Conservation (phyloP, 1,140 invertebrate species). For the Drosophila tristis region DNA sequence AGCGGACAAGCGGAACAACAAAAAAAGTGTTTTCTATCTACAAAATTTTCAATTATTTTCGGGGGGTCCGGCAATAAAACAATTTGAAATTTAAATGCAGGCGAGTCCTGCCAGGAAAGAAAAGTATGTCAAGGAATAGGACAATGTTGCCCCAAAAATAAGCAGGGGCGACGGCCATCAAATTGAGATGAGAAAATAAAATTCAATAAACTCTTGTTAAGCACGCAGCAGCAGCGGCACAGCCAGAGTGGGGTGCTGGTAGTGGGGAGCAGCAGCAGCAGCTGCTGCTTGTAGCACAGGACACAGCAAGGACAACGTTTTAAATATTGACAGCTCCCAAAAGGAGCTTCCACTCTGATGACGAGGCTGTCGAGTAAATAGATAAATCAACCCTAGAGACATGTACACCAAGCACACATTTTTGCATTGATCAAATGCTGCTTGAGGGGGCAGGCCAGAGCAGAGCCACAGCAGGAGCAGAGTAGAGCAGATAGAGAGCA, state of each 20-base stretch:
- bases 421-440: slow-evolving; percentile 76
- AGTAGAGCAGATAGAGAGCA: slow-evolving; percentile 31
- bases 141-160: slow-evolving; percentile 60
- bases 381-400: slow-evolving; percentile 82
- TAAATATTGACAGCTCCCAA: slow-evolving; percentile 77
- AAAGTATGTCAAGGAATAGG: slow-evolving; percentile 50
- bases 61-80: slow-evolving; percentile 62
- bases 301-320: slow-evolving; percentile 75
- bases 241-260: too few relatives aligned
- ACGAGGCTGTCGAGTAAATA: slow-evolving; percentile 71
- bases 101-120: slow-evolving; percentile 11
- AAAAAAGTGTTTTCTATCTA: slow-evolving; percentile 72
- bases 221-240: slow-evolving; percentile 53
- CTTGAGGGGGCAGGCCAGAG: slow-evolving; percentile 5
- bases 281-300: slow-evolving; percentile 35
- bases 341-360: slow-evolving; percentile 21
- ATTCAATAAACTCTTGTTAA: slow-evolving; percentile 83
- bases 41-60: slow-evolving; percentile 79
- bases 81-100: slow-evolving; percentile 81
- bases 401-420: slow-evolving; percentile 64
- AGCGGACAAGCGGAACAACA: slow-evolving; percentile 41
- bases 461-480: neutral
- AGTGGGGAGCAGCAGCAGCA: slow-evolving; percentile 2
- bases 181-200: slow-evolving; percentile 82
- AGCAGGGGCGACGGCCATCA: slow-evolving; percentile 52